Evolutionary conservation across 2,797 vertebrate genomes (phyloP).

Genomic region (Prunella strophiata): DNA sequence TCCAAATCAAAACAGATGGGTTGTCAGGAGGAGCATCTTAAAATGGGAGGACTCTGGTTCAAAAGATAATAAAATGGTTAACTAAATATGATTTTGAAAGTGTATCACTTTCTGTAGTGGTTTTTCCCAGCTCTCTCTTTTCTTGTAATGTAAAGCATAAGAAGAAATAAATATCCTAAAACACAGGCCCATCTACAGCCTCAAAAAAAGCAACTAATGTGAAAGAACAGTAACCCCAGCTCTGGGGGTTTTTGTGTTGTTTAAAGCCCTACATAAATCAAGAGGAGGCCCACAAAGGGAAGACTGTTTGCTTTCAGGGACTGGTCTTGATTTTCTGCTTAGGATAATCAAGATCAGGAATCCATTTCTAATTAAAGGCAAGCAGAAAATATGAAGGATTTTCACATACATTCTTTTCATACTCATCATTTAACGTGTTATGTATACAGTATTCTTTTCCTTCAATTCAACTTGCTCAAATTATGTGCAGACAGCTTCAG

Average conservation of each 20-base stretch:
- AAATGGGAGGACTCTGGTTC: neutral
- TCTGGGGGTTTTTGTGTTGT: conserved; percentile 30
- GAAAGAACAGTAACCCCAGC: conserved; percentile 47
- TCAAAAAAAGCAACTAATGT: conserved; percentile 23
- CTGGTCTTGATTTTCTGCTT: conserved; percentile 74
- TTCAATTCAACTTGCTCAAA: conserved; percentile 45
- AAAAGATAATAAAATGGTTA: neutral
- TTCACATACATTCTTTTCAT: conserved; percentile 74
- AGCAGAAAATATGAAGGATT: conserved; percentile 71
- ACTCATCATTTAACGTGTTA: conserved; percentile 56
- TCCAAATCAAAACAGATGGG: neutral
- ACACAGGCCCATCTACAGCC: conserved; percentile 40
- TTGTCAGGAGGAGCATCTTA: neutral
- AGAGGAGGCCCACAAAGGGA: conserved; percentile 65
- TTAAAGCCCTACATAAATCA: conserved; percentile 72
- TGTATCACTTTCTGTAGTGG: neutral
- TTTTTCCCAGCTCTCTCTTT: conserved; percentile 34
- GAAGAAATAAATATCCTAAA: conserved; percentile 41
- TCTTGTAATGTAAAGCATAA: neutral
- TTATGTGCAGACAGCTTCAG: conserved; percentile 59
- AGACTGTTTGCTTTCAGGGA: conserved; percentile 66
- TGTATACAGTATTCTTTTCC: conserved; percentile 48
- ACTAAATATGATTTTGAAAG: neutral
- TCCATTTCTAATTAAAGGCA: conserved; percentile 80
- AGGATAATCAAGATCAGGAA: conserved; percentile 75